A percentile compares a stretch with the other conserved stretches of the same genome.
These are phyloP conservation scores for Palythoa grandis DNA, from an alignment of 92 coral and sea anemone genomes.

Conservation along the genomic window DNA sequence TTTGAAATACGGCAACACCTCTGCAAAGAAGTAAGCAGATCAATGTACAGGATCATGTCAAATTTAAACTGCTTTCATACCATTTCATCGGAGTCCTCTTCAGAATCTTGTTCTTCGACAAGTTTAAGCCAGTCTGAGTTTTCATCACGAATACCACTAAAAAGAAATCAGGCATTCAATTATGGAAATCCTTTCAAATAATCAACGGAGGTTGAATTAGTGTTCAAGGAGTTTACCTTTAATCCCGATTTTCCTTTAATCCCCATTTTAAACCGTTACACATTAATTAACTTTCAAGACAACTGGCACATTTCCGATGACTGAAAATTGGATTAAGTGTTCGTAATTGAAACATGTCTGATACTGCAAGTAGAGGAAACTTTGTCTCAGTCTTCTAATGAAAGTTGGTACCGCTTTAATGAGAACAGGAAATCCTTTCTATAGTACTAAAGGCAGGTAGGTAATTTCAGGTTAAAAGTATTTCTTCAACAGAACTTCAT, in stretches of 20 bases:
- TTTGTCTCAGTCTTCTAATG: no score
- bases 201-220: background rate
- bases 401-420: no score
- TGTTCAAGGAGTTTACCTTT: background rate
- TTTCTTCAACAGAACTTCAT: no score
- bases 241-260: background rate
- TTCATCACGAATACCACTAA: constrained; percentile 29
- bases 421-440: no score
- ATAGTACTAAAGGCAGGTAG: no score
- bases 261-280: background rate
- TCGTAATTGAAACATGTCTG: background rate
- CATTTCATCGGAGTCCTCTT: constrained; percentile 28
- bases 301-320: background rate
- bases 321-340: background rate
- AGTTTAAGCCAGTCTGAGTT: constrained; percentile 30
- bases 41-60: no score
- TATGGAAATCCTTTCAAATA: background rate
- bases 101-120: constrained; percentile 12
- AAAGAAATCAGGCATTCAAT: background rate
- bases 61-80: background rate
- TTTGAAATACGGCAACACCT: no score
- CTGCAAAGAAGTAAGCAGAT: no score
- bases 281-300: background rate
- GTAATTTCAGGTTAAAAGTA: no score
- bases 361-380: no score